Conservation (phyloP, 2,797 vertebrate genomes). For the Silurus lanzhouensis region DNA sequence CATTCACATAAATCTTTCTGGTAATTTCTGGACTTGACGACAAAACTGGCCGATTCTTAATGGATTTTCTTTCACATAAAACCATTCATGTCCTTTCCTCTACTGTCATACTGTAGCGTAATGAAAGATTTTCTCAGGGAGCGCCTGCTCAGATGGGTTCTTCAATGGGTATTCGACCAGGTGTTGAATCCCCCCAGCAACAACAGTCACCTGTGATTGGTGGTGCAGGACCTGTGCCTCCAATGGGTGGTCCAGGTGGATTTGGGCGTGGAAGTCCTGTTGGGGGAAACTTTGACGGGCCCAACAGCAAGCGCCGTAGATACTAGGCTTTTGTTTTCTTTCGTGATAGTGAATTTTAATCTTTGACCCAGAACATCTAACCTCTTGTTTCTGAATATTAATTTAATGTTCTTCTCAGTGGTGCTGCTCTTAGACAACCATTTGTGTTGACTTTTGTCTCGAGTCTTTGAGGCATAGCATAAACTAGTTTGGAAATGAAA, state of each 20-base stretch:
- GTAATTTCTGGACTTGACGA: constrained; percentile 20
- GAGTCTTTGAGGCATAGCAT: not conserved
- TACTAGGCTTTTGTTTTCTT: constrained; percentile 42
- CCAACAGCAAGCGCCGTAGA: constrained; percentile 56
- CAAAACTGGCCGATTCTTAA: constrained; percentile 25
- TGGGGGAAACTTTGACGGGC: constrained; percentile 56
- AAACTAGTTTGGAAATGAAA: constrained; percentile 66
- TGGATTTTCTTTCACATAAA: constrained; percentile 41
- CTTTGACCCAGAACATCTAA: constrained; percentile 16
- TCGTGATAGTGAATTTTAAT: constrained; percentile 21
- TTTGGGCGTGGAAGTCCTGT: constrained; percentile 57
- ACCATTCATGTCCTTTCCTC: not conserved
- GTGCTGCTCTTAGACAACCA: constrained; percentile 64
- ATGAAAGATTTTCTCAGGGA: constrained; percentile 86
- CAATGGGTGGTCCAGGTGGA: constrained; percentile 46
- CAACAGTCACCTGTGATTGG: constrained; percentile 63
- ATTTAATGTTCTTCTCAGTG: constrained; percentile 15
- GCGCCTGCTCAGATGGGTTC: constrained; percentile 83
- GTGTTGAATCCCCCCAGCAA: constrained; percentile 85
- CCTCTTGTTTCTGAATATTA: constrained; percentile 18
- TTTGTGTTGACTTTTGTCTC: constrained; percentile 65
- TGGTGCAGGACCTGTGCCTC: constrained; percentile 49
- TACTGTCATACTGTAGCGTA: constrained; percentile 74
- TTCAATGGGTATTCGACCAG: constrained; percentile 82
- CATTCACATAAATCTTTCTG: constrained; percentile 48